phyloP scores from a whole-genome alignment of 2,113 vertebrate genomes.

The Gavia stellata region DNA sequence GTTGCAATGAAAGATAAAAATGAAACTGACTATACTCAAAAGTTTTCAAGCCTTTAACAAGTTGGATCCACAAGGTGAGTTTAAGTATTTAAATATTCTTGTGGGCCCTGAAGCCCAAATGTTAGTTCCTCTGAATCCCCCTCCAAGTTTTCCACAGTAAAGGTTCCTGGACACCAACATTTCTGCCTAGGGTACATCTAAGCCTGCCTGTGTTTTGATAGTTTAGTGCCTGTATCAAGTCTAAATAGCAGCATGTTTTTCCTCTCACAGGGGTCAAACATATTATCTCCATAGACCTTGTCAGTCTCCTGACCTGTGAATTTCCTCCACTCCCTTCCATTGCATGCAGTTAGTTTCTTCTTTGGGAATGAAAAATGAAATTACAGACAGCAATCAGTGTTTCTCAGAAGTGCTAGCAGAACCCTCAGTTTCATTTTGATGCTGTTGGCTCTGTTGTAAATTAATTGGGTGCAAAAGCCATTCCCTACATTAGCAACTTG shows the following conservation, averaged over 20 bases:
- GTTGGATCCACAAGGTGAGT: background rate
- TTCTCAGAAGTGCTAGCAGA: background rate
- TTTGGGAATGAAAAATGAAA: background rate
- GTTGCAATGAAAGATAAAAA: background rate
- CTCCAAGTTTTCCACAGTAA: background rate
- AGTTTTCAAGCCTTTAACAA: background rate
- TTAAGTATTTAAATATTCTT: background rate
- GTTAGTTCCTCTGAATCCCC: background rate
- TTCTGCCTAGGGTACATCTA: background rate
- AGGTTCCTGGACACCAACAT: background rate
- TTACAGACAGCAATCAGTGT: background rate
- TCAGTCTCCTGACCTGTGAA: background rate
- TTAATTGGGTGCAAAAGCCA: background rate
- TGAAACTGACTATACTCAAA: background rate
- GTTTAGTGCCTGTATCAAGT: background rate
- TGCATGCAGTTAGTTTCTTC: background rate
- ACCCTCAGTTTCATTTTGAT: background rate
- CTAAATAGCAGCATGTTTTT: background rate
- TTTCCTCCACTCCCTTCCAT: background rate
- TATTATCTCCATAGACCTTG: background rate
- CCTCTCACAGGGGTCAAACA: background rate
- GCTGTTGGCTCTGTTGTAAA: background rate
- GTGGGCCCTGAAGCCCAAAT: background rate
- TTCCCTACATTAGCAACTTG: background rate
- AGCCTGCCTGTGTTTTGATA: background rate